Evolutionary conservation across 2,797 vertebrate genomes (phyloP).

Genomic region (Myoxocephalus aenaeus): DNA sequence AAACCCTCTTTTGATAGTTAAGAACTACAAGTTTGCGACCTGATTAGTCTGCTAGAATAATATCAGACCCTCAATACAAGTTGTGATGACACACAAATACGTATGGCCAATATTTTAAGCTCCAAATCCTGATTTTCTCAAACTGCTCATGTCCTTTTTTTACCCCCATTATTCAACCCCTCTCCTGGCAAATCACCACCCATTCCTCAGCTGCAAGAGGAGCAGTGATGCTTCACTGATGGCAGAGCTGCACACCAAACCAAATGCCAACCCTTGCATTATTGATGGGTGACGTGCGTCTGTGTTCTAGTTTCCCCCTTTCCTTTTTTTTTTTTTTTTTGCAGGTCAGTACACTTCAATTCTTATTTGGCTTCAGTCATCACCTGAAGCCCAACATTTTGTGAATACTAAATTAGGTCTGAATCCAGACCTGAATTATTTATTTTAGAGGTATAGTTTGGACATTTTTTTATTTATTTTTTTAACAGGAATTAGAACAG

Average conservation of each 20-base stretch:
- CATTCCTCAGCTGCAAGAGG: conserved; percentile 34
- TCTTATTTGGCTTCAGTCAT: neutral
- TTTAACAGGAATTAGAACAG: neutral
- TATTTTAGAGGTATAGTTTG: neutral
- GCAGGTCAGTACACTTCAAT: conserved; percentile 18
- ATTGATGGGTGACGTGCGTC: conserved; percentile 65
- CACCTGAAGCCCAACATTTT: neutral
- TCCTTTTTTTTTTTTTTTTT: neutral
- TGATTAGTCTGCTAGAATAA: neutral
- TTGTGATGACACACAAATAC: neutral
- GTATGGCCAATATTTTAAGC: neutral
- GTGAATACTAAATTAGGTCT: neutral
- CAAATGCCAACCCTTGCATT: conserved; percentile 77
- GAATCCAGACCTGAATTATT: neutral
- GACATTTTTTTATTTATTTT: neutral
- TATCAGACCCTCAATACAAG: neutral
- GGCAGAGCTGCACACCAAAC: conserved; percentile 43
- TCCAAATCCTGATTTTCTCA: neutral
- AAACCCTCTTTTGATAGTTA: conserved; percentile 9
- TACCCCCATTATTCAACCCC: neutral
- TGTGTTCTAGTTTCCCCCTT: conserved; percentile 27
- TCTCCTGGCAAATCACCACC: neutral
- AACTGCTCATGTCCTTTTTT: neutral
- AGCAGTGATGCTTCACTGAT: conserved; percentile 65
- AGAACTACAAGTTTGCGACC: neutral